phyloP scores from a whole-genome alignment of 2,888 invertebrate species.

The Metopia argyrocephala region DNA sequence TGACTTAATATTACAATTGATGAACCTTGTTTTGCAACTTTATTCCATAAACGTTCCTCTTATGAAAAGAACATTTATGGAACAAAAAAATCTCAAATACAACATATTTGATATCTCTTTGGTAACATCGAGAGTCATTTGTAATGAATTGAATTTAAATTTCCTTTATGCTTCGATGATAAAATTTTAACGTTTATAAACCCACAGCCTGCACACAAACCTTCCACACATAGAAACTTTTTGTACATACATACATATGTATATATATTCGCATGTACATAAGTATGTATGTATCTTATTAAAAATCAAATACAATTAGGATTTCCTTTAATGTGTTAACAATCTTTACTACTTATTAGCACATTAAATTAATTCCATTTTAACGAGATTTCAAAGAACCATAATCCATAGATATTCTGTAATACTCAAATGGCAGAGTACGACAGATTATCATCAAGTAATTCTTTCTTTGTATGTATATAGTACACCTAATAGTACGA shows the following conservation, averaged over 20 bases:
- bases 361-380: slow-evolving; percentile 36
- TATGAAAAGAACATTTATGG: slow-evolving; percentile 60
- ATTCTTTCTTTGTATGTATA: slow-evolving; percentile 7
- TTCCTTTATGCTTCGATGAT: neutral
- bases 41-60: slow-evolving; percentile 64
- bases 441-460: slow-evolving; percentile 23
- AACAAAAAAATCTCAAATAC: slow-evolving; percentile 30
- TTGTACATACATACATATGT: neutral
- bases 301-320: neutral
- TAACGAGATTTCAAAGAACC: neutral
- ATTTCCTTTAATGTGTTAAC: slow-evolving; percentile 33
- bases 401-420: slow-evolving; percentile 32
- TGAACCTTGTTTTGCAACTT: neutral
- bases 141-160: slow-evolving; percentile 37
- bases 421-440: slow-evolving; percentile 31
- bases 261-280: too few species aligned
- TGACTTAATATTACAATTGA: slow-evolving; percentile 14
- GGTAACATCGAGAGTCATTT: slow-evolving; percentile 39
- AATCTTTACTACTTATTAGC: slow-evolving; percentile 4
- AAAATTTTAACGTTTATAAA: slow-evolving; percentile 40
- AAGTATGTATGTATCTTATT: too few species aligned
- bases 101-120: neutral
- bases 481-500: too few species aligned
- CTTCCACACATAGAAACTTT: neutral
- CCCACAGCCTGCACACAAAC: slow-evolving; percentile 34